Conservation (phyloP, 2,888 invertebrate species). For the Glyphotaelius pellucidus region DNA sequence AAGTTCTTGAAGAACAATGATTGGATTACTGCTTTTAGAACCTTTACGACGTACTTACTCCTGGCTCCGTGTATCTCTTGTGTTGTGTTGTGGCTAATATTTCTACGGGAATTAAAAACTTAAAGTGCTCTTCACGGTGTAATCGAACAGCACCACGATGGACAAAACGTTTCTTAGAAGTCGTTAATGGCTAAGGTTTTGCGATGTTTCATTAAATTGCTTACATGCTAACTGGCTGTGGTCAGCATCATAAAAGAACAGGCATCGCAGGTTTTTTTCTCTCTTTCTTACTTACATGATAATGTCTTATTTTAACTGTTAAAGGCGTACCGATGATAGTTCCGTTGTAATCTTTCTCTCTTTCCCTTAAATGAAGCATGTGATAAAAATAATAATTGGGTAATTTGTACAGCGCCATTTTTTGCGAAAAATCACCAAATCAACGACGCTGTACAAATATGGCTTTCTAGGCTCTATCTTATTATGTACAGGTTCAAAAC, state of each 20-base stretch:
- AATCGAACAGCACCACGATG: background rate
- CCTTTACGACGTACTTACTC: background rate
- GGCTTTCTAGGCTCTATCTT: too few species aligned
- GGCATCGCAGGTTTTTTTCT: background rate
- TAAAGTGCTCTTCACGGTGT: background rate
- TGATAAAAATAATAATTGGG: background rate
- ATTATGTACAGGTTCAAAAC: too few species aligned
- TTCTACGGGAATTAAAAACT: background rate
- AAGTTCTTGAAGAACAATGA: background rate
- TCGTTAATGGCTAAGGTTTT: background rate
- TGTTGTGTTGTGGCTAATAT: background rate
- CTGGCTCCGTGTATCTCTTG: background rate
- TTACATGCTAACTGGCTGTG: background rate
- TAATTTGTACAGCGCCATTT: too few species aligned
- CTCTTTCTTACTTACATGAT: background rate
- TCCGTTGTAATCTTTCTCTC: background rate
- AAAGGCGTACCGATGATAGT: background rate
- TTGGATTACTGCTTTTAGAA: background rate
- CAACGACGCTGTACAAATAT: too few species aligned
- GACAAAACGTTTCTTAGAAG: background rate
- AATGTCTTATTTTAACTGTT: background rate
- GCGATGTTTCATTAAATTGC: background rate
- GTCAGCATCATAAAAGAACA: background rate
- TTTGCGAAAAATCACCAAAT: too few species aligned
- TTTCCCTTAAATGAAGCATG: background rate